These are phyloP conservation scores for Falco naumanni DNA, from an alignment of 2,797 vertebrate species.

Conservation along the genomic window DNA sequence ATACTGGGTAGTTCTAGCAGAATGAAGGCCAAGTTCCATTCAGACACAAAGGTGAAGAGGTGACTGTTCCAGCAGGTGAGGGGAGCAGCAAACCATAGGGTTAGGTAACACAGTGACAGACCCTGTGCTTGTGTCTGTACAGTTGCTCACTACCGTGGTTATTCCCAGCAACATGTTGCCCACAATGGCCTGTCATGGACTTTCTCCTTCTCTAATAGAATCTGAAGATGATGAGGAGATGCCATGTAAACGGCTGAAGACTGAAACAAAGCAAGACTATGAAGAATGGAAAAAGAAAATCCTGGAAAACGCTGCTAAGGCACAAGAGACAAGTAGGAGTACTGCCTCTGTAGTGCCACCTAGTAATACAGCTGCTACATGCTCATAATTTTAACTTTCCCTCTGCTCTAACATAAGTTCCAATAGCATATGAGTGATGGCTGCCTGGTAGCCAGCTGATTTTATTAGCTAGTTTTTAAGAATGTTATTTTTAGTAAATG, in stretches of 20 bases:
- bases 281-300: constrained; percentile 89
- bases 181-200: background rate
- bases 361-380: background rate
- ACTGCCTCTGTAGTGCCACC: background rate
- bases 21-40: background rate
- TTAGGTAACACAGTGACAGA: background rate
- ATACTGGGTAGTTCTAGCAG: background rate
- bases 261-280: constrained; percentile 78
- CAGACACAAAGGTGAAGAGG: background rate
- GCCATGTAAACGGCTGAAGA: constrained; percentile 69
- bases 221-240: constrained; percentile 61
- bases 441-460: background rate
- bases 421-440: background rate
- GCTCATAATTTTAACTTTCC: background rate
- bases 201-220: background rate
- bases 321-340: constrained; percentile 30
- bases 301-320: constrained; percentile 83
- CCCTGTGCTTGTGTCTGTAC: background rate
- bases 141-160: background rate
- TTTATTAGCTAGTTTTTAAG: background rate
- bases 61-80: background rate
- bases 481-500: background rate
- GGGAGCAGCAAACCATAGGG: background rate
- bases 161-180: background rate
- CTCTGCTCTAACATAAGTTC: background rate